phyloP scores from a whole-genome alignment of 2,113 vertebrate species.

The Rhodinocichla rosea region DNA sequence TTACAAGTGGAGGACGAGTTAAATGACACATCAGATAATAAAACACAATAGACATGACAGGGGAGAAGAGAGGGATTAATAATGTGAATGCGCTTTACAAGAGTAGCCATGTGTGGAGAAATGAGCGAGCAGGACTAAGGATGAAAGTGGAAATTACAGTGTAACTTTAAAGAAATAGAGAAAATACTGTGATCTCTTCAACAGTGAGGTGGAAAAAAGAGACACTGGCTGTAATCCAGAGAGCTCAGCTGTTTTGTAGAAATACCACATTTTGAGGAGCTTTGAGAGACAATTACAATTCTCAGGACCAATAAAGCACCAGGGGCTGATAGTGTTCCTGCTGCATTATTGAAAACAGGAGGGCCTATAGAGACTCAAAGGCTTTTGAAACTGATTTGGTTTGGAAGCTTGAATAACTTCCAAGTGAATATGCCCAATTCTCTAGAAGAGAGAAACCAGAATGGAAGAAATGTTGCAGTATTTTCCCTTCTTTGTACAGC shows the following conservation, averaged over 20 bases:
- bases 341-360: conserved; percentile 57
- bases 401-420: conserved; percentile 35
- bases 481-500: background rate
- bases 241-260: conserved; percentile 54
- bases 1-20: background rate
- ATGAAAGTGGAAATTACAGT: background rate
- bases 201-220: conserved; percentile 11
- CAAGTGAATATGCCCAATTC: background rate
- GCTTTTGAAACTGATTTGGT: conserved; percentile 38
- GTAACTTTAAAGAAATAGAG: conserved; percentile 18
- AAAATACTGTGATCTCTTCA: conserved; percentile 28
- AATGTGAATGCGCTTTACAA: conserved; percentile 2
- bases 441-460: conserved; percentile 2
- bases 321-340: conserved; percentile 40
- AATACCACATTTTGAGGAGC: conserved; percentile 41
- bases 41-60: background rate
- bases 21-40: background rate
- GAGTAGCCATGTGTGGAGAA: conserved; percentile 11
- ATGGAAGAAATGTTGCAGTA: conserved; percentile 5
- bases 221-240: conserved; percentile 19
- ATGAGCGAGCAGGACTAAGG: background rate
- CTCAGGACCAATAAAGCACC: conserved; percentile 53
- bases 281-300: conserved; percentile 56
- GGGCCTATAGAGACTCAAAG: background rate
- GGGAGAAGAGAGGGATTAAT: background rate